These are phyloP conservation scores for Zaprionus camerounensis DNA, from an alignment of 1,140 invertebrate genomes.

Conservation along the genomic window DNA sequence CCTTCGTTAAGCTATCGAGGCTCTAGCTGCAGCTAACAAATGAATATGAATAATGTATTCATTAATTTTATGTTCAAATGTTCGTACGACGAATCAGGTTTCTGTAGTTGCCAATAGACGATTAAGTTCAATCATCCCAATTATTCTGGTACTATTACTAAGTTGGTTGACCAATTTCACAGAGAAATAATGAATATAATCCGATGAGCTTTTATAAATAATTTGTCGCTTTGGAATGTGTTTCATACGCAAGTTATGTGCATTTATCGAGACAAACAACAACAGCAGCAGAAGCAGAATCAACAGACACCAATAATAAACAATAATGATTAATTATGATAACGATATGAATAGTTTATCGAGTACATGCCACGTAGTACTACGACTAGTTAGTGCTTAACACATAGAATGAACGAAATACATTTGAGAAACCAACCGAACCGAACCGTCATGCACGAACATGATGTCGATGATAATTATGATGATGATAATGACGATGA, in stretches of 20 bases:
- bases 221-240: constrained; percentile 73
- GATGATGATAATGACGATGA: neutral
- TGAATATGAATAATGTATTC: constrained; percentile 34
- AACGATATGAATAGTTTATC: constrained; percentile 25
- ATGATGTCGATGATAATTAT: neutral
- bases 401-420: constrained; percentile 24
- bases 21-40: constrained; percentile 52
- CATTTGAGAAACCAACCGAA: constrained; percentile 22
- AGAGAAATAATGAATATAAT: constrained; percentile 53
- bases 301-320: constrained; percentile 31
- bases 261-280: constrained; percentile 64
- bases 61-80: neutral
- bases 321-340: constrained; percentile 4
- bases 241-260: constrained; percentile 66
- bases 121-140: constrained; percentile 26
- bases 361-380: constrained; percentile 23
- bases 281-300: constrained; percentile 32
- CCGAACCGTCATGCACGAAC: neutral
- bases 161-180: constrained; percentile 52
- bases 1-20: constrained; percentile 24
- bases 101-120: constrained; percentile 66
- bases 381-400: constrained; percentile 40
- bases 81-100: constrained; percentile 61
- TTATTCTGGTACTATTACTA: neutral
- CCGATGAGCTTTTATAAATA: constrained; percentile 78